These are phyloP conservation scores for Philhelius pedissequus DNA, from an alignment of 2,888 invertebrate species.

Conservation along the genomic window DNA sequence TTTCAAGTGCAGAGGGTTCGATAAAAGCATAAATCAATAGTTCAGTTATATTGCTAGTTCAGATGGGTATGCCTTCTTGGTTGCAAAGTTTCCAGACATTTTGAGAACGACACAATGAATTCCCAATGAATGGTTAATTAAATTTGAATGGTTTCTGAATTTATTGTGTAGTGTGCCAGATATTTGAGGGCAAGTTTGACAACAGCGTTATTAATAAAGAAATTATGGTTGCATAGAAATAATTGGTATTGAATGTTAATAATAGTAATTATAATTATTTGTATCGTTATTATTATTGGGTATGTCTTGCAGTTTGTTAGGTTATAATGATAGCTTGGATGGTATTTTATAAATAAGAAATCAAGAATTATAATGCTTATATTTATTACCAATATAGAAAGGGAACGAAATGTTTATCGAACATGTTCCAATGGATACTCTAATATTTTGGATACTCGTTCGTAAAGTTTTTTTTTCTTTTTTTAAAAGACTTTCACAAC, in stretches of 20 bases:
- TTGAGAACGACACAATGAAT: conserved; percentile 31
- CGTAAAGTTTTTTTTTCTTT: too few relatives aligned
- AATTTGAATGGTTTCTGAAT: conserved; percentile 39
- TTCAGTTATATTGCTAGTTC: neutral
- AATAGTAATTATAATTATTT: conserved; percentile 2
- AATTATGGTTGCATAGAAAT: neutral
- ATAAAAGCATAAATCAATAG: neutral
- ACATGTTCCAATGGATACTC: too few relatives aligned
- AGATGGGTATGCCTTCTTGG: neutral
- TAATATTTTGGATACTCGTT: too few relatives aligned
- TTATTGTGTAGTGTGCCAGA: conserved; percentile 25
- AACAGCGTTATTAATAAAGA: neutral
- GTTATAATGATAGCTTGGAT: neutral
- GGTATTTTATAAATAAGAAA: neutral
- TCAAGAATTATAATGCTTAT: neutral
- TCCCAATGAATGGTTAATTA: conserved; percentile 43
- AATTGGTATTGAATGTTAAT: neutral
- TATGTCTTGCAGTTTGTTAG: neutral
- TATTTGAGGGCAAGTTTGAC: neutral
- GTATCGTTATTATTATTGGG: conserved; percentile 11
- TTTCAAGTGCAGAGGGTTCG: neutral
- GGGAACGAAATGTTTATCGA: too few relatives aligned
- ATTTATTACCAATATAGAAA: too few relatives aligned
- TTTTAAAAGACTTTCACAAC: too few relatives aligned
- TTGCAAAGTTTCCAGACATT: conserved; percentile 55